Evolutionary conservation across 2,888 invertebrate genomes (phyloP).

Genomic region (Leucophenga maculata): DNA sequence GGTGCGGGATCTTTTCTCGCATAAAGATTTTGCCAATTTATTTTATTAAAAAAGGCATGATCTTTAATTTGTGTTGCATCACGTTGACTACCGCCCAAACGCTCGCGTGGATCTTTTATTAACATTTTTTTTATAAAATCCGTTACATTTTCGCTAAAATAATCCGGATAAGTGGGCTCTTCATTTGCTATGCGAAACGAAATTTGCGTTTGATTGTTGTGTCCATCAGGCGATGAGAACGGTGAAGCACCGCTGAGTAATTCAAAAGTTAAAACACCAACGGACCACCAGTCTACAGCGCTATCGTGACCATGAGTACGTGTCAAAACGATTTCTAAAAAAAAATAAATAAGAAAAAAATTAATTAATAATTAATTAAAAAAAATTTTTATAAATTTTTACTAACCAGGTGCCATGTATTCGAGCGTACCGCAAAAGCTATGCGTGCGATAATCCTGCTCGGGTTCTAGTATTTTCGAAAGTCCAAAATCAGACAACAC

Average conservation of each 20-base stretch:
- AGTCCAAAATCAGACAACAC: slow-evolving; percentile 98
- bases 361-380: slow-evolving; percentile 18
- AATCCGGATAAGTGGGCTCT: slow-evolving; percentile 90
- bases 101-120: slow-evolving; percentile 89
- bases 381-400: no score
- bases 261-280: slow-evolving; percentile 96
- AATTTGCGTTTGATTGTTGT: slow-evolving; percentile 95
- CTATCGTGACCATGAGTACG: slow-evolving; percentile 94
- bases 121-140: slow-evolving; percentile 87
- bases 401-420: slow-evolving; percentile 91
- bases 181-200: slow-evolving; percentile 91
- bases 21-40: slow-evolving; percentile 89
- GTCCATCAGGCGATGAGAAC: slow-evolving; percentile 95
- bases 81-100: slow-evolving; percentile 85
- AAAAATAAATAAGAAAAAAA: slow-evolving; percentile 12
- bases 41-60: slow-evolving; percentile 86
- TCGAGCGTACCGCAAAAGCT: slow-evolving; percentile 99
- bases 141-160: slow-evolving; percentile 79
- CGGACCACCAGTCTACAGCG: slow-evolving; percentile 99
- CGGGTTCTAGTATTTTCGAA: slow-evolving; percentile 86
- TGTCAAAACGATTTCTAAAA: slow-evolving; percentile 80
- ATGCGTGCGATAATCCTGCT: slow-evolving; percentile 86
- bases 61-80: slow-evolving; percentile 92
- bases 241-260: slow-evolving; percentile 96
- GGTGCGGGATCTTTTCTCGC: slow-evolving; percentile 87